phyloP scores from a whole-genome alignment of 2,113 vertebrate species.

The Lichenostomus cassidix region DNA sequence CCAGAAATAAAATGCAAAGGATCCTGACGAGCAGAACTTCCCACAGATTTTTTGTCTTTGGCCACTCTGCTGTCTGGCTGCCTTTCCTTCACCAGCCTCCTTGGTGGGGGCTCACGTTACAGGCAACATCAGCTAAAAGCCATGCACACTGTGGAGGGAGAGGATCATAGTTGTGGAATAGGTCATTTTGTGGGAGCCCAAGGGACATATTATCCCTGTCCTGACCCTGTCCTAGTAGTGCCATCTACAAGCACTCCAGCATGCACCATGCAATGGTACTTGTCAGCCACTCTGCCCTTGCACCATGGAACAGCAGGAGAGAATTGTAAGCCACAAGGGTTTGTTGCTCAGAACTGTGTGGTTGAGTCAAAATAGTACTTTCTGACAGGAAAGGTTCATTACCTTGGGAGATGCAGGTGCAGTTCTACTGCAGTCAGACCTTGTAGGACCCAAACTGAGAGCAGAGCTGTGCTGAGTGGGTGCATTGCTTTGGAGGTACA shows the following conservation, averaged over 20 bases:
- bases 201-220: not conserved
- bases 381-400: not conserved
- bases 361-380: not conserved
- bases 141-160: rapidly evolving
- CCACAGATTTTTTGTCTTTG: not conserved
- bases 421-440: not conserved
- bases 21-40: not conserved
- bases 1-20: not conserved
- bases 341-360: not conserved
- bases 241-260: not conserved
- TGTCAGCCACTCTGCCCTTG: not conserved
- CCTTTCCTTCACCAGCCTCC: not conserved
- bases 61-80: not conserved
- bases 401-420: not conserved
- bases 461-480: not conserved
- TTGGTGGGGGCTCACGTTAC: not conserved
- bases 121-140: not conserved
- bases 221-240: not conserved
- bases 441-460: not conserved
- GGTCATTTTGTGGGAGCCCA: not conserved
- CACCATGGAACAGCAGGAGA: not conserved
- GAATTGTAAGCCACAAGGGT: not conserved
- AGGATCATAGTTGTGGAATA: not conserved
- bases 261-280: too few relatives aligned
- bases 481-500: not conserved